Conservation (phyloP, 2,888 invertebrate species). For the Griposia aprilina region DNA sequence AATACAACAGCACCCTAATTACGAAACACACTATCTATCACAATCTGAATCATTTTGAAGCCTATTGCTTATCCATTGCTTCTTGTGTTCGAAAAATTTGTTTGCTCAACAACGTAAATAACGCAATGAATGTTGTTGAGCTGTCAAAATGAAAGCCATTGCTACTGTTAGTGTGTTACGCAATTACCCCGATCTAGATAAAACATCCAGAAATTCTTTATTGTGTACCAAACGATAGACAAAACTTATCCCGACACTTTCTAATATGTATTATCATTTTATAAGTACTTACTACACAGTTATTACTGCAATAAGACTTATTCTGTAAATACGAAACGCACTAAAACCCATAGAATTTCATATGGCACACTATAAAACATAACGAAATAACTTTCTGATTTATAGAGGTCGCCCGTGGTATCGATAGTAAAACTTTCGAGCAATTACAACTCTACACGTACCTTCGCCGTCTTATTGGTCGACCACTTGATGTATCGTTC, state of each 20-base stretch:
- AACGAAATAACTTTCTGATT: slow-evolving; percentile 61
- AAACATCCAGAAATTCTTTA: background rate
- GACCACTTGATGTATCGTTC: background rate
- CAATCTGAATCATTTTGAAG: no score
- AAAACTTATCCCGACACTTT: background rate
- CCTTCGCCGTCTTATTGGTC: slow-evolving; percentile 25
- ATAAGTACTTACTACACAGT: slow-evolving; percentile 11
- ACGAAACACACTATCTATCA: no score
- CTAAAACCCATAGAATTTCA: slow-evolving; percentile 44
- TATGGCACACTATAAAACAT: slow-evolving; percentile 44
- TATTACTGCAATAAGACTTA: background rate
- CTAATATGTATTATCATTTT: slow-evolving; percentile 1
- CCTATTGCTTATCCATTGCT: no score
- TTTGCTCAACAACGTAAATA: no score
- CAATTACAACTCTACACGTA: slow-evolving; percentile 24
- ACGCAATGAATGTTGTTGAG: no score
- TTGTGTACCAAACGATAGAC: background rate
- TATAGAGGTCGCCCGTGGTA: slow-evolving; percentile 52
- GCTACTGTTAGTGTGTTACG: no score
- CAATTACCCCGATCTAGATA: no score
- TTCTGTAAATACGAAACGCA: slow-evolving; percentile 12
- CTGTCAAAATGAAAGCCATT: no score
- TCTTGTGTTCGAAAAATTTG: no score
- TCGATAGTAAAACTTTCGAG: slow-evolving; percentile 50
- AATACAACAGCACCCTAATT: background rate